phyloP scores from a whole-genome alignment of 2,113 vertebrate genomes.

The Maccullochella peelii region DNA sequence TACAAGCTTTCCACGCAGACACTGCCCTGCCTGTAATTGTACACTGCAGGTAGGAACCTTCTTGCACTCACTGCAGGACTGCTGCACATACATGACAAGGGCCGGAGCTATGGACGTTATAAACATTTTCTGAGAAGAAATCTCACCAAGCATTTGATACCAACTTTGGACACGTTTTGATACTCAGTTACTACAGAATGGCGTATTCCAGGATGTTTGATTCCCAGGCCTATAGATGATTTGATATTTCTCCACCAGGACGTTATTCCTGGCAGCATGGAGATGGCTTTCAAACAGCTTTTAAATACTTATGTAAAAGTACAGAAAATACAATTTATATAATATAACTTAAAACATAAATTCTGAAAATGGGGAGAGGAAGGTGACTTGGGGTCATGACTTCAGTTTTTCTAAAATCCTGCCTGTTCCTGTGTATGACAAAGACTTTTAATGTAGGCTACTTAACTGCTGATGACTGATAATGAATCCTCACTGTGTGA shows the following conservation, averaged over 20 bases:
- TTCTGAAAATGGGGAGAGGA: not conserved
- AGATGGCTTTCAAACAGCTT: not conserved
- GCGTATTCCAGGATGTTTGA: too few relatives aligned
- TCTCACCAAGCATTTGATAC: too few relatives aligned
- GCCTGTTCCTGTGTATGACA: not conserved
- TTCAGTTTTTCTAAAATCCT: not conserved
- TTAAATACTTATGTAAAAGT: too few relatives aligned
- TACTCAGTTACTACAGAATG: too few relatives aligned
- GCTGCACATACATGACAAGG: not conserved
- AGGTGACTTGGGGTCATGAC: not conserved
- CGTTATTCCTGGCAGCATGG: not conserved
- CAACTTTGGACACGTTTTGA: too few relatives aligned
- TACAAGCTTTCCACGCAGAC: not conserved
- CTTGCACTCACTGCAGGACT: slow-evolving; percentile 13
- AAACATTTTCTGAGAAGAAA: too few relatives aligned
- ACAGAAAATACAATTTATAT: not conserved
- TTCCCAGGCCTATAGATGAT: too few relatives aligned
- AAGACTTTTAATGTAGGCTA: not conserved
- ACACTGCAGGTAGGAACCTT: slow-evolving; percentile 29
- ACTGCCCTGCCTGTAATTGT: not conserved
- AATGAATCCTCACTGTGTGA: not conserved
- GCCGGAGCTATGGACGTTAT: not conserved
- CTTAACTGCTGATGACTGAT: not conserved
- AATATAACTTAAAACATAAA: not conserved
- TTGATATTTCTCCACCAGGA: not conserved